Percentiles rank a stretch among this genome's conserved stretches.
These are phyloP conservation scores for Zalophus californianus DNA, from an alignment of 2,797 vertebrate species.

Conservation along the genomic window DNA sequence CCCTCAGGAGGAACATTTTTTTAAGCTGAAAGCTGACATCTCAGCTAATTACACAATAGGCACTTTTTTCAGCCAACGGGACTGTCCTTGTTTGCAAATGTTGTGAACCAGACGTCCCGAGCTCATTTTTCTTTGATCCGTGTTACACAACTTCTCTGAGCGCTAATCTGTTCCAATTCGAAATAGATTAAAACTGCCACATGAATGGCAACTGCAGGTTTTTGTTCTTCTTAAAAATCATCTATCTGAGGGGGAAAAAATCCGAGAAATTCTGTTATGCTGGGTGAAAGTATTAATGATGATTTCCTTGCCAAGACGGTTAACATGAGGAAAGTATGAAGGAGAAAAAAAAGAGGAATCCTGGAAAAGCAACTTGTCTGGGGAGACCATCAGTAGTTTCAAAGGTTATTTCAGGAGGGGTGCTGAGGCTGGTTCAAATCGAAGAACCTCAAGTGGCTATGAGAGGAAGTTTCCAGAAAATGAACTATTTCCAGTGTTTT, in stretches of 20 bases:
- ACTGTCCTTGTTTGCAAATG: constrained; percentile 29
- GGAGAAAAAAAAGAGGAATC: neutral
- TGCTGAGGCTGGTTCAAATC: constrained; percentile 53
- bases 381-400: constrained; percentile 4
- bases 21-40: neutral
- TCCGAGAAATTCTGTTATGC: constrained; percentile 12
- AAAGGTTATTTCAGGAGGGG: constrained; percentile 61
- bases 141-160: constrained; percentile 44
- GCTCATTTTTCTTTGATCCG: constrained; percentile 54
- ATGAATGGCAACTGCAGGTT: constrained; percentile 39
- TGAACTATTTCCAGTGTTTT: constrained; percentile 77
- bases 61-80: neutral
- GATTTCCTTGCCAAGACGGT: constrained; percentile 21
- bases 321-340: constrained; percentile 10
- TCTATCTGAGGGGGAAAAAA: neutral
- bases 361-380: constrained; percentile 7
- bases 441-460: constrained; percentile 64
- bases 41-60: neutral
- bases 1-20: neutral
- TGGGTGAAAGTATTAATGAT: constrained; percentile 24
- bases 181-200: constrained; percentile 60
- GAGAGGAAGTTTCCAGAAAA: constrained; percentile 79
- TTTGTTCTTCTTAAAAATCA: constrained; percentile 68
- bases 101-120: constrained; percentile 57
- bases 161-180: constrained; percentile 72